Evolutionary conservation across 2,888 invertebrate genomes (phyloP), one percentile per base, ranked within the genome.

Genomic region (Dolomedes plantarius): DNA sequence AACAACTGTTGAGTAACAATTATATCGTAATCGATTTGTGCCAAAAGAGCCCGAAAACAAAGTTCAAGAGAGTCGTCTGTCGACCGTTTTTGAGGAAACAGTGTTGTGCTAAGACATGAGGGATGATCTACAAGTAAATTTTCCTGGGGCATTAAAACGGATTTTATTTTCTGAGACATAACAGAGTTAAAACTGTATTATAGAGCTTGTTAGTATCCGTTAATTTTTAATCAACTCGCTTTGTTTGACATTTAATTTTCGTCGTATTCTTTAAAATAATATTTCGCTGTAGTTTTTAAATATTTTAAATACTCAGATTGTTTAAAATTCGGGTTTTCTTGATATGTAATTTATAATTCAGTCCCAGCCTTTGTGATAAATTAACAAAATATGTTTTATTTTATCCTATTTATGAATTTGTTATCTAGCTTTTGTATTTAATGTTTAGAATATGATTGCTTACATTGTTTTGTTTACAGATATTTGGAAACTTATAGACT

Each of bases 11-110:
- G 36, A 7, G 11, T 36, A 7, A 36, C 7, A 36, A 36, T 5
- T 7, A 36, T 16, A 56, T 56, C 56, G 23, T 19, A 56, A 56
- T 56, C 56, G 56, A 3, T 23, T 56, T 23, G 23, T 56, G 56
- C 56, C 56, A 56, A 46, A 46, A 46, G 9, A 46, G 16, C 16
- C 23, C 23, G 56, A 56, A 56, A 56, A 56, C 56, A 56, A 56
- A 56, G 56, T 56, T 56, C 56, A 23, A 1, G 5, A 6, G 23
- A 56, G 23, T 56, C 56, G 19, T 23, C 56, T 56, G 56, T 56
- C 23, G 5, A 56, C 56, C 19, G 56, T 23, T 23, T 56, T 23
- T 23, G 56, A 56, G 56, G 56, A 56, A 56, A 56, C 56, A 23
- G 11, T 6, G 56, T 23, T 6, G 19, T 5, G 1, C 19, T 56